Evolutionary conservation across 2,888 invertebrate genomes (phyloP).

Genomic region (Leptinotarsa peninsularis): DNA sequence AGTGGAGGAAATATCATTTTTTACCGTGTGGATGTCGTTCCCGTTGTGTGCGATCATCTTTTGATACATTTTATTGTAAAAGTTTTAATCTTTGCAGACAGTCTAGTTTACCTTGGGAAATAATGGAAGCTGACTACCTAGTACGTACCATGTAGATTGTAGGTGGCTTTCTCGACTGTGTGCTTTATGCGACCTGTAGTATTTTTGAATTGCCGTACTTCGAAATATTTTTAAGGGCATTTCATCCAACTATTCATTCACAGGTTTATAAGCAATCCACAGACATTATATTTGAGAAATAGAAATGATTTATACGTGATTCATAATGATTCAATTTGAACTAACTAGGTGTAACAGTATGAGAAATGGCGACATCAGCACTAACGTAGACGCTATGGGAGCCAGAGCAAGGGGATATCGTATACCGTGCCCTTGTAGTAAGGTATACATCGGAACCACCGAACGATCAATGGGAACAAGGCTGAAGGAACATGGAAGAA

Average conservation of each 20-base stretch:
- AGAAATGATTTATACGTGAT: no score
- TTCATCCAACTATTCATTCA: background rate
- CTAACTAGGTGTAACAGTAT: no score
- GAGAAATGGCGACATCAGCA: no score
- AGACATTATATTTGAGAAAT: no score
- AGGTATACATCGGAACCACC: no score
- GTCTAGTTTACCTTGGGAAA: conserved; percentile 21
- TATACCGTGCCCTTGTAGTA: no score
- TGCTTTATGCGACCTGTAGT: conserved; percentile 17
- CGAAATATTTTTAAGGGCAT: background rate
- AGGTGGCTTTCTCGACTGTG: conserved; percentile 15
- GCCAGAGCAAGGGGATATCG: no score
- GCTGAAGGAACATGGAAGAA: no score
- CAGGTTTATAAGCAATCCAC: no score
- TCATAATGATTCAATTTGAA: no score
- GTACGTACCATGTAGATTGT: conserved; percentile 22
- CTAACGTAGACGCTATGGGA: no score
- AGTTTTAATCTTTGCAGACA: conserved; percentile 20
- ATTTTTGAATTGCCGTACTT: conserved; percentile 7
- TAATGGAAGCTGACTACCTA: conserved; percentile 19
- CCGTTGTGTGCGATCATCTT: background rate
- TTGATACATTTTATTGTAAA: conserved; percentile 11
- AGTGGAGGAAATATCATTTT: background rate
- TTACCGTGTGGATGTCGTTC: background rate
- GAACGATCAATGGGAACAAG: no score